Conservation (phyloP, 2,113 vertebrate species). For the Poeciliopsis turrubarensis region DNA sequence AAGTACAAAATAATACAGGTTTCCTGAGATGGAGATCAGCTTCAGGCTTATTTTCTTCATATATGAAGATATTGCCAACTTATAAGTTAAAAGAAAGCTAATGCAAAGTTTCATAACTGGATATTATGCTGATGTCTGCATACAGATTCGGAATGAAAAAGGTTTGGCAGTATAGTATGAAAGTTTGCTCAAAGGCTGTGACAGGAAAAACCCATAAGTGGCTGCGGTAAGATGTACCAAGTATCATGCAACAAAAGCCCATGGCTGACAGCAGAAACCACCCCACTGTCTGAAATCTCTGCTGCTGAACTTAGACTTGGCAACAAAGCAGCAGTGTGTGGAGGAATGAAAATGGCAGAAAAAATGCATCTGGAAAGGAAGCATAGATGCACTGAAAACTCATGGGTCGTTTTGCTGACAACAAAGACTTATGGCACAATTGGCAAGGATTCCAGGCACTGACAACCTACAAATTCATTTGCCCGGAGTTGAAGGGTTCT, state of each 20-base stretch:
- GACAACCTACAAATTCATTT: neutral
- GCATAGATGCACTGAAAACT: neutral
- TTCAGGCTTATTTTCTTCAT: neutral
- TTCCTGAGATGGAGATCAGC: neutral
- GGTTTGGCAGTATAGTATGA: neutral
- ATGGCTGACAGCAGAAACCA: neutral
- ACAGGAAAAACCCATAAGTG: neutral
- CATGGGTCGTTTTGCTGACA: neutral
- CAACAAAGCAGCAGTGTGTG: neutral
- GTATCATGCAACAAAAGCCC: neutral
- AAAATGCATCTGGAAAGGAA: neutral
- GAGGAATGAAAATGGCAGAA: neutral
- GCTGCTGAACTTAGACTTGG: neutral
- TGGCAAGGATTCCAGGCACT: neutral
- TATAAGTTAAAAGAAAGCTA: neutral
- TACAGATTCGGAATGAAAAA: neutral
- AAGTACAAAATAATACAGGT: neutral
- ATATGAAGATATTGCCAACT: neutral
- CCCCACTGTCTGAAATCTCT: neutral
- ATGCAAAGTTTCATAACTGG: neutral
- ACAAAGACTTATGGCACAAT: slow-evolving; percentile 2
- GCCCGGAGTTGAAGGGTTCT: neutral
- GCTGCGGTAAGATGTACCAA: neutral
- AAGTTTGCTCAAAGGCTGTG: neutral
- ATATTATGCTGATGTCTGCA: neutral